Percentiles rank a stretch among this genome's conserved stretches.
phyloP scores from a whole-genome alignment of 2,113 vertebrate genomes.

The Neofelis nebulosa region DNA sequence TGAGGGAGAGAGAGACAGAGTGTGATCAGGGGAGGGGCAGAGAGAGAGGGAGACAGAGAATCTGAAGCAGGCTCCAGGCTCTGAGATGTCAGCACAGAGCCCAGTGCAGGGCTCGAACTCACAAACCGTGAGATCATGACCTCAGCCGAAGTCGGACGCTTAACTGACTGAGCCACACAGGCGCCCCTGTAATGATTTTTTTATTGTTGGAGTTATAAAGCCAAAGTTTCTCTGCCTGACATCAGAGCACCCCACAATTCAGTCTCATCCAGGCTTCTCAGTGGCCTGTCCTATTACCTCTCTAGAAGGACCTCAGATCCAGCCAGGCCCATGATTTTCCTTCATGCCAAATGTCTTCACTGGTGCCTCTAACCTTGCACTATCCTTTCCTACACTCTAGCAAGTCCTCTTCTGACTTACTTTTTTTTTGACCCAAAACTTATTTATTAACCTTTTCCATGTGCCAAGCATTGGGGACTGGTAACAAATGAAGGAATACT shows the following conservation, averaged over 20 bases:
- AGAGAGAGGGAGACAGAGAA: too few relatives aligned
- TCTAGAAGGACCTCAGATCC: background rate
- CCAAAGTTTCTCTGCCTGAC: background rate
- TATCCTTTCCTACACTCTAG: background rate
- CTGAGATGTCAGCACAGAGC: too few relatives aligned
- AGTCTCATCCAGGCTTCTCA: background rate
- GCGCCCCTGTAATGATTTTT: background rate
- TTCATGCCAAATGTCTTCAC: background rate
- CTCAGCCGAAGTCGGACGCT: too few relatives aligned
- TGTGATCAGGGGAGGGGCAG: too few relatives aligned
- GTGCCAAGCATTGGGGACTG: background rate
- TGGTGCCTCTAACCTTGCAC: background rate
- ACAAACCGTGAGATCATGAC: too few relatives aligned
- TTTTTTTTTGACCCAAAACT: background rate
- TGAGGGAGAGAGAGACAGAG: too few relatives aligned
- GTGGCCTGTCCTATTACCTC: background rate
- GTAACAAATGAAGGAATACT: background rate
- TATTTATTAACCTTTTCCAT: background rate
- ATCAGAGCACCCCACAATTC: too few relatives aligned
- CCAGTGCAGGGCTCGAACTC: too few relatives aligned
- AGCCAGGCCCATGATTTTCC: background rate
- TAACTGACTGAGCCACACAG: too few relatives aligned
- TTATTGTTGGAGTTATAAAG: background rate
- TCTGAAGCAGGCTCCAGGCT: too few relatives aligned
- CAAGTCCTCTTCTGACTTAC: background rate